phyloP scores from a whole-genome alignment of 2,113 vertebrate species.

The Ctenodactylus gundi region DNA sequence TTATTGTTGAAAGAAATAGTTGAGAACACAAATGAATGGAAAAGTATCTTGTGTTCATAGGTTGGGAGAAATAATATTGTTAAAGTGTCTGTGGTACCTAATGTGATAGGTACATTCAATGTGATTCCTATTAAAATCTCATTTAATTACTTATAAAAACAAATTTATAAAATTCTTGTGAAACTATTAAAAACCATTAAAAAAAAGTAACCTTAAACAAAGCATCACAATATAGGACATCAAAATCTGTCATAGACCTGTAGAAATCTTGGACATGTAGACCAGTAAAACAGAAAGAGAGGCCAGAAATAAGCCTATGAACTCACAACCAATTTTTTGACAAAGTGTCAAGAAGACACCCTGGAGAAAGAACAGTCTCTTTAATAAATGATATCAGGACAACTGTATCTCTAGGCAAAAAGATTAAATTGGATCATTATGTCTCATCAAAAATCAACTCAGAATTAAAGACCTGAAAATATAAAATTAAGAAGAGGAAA shows the following conservation, averaged over 20 bases:
- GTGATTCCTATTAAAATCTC: not conserved
- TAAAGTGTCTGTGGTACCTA: not conserved
- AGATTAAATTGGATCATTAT: not conserved
- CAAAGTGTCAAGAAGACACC: not conserved
- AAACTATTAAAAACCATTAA: not conserved
- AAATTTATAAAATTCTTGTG: not conserved
- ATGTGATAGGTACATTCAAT: not conserved
- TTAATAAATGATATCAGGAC: not conserved
- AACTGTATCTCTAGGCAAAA: not conserved
- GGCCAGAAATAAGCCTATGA: not conserved
- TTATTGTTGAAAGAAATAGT: not conserved
- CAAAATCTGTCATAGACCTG: too few relatives aligned
- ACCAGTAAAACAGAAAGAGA: not conserved
- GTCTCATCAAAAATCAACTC: not conserved
- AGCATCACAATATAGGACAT: not conserved
- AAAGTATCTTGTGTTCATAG: not conserved
- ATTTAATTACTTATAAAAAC: not conserved
- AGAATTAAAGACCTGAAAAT: not conserved
- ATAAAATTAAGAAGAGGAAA: not conserved
- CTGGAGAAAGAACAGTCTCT: not conserved
- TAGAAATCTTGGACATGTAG: not conserved
- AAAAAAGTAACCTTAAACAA: not conserved
- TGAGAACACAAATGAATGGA: not conserved
- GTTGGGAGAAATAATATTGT: not conserved
- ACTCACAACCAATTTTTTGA: not conserved